Evolutionary conservation across 1,140 invertebrate species (phyloP), one percentile per base, ranked within the genome.

Genomic region (Akabosia matsudoensis): DNA sequence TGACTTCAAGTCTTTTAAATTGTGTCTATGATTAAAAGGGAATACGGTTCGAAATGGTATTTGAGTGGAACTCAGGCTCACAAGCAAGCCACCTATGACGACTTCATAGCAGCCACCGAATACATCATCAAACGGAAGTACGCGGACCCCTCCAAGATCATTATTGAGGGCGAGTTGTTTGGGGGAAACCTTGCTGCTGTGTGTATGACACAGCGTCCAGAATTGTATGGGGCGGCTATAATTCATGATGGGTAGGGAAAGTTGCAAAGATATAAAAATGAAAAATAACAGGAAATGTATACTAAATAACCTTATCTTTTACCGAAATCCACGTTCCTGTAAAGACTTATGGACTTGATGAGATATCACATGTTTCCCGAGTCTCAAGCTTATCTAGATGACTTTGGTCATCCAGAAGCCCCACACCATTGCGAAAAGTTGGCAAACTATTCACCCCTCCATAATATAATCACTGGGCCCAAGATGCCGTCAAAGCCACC

Each of bases 301-400:
- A 24, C 30, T 14, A 37, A 26, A 45, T 64, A 7, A 33, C 4
- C 22, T 70, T 30, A 24, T 34, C 3, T 22, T 22, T 56, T 13
- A 56, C 37, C 7, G 37, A 56, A 84, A 96, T 56, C n/a, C 22
- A 22, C 54, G n/a, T 45, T 45, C 7, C 37, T 45, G 22, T 56
- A 7, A n/a, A 56, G 96, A 54, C 96, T 99, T 0, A 88, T 98
- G 85, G 97, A 99, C 86, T 96, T 99, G 95, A 85, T 99, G 52
- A 88, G 96, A 61, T 99, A 95, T 86, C 95, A 99, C 86, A 98
- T 97, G 85, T 99, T 99, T 84, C 99, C 97, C 0, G 97, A 98
- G 84, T 97, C 97, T 0, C 92, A 95, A 85, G 93, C 94, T 34
- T 99, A 97, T 75, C 91, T 91, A 37, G 93, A 95, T 0, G 97